These are phyloP conservation scores for Eretmocerus hayati DNA, from an alignment of 2,888 invertebrate species.

Conservation along the genomic window DNA sequence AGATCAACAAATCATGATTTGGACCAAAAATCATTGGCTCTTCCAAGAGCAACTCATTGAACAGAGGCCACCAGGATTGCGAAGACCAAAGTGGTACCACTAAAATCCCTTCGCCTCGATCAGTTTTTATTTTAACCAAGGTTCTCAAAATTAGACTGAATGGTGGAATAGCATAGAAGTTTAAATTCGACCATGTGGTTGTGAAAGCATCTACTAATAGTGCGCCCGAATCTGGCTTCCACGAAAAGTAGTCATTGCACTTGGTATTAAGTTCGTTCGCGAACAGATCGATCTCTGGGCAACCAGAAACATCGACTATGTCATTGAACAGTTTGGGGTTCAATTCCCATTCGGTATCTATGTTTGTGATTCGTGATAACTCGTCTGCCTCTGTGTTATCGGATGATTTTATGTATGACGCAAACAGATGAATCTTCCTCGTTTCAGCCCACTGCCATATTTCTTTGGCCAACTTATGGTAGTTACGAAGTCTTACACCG, in stretches of 20 bases:
- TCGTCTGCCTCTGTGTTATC: slow-evolving; percentile 26
- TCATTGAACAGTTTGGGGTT: slow-evolving; percentile 6
- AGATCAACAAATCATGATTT: no score
- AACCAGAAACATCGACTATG: slow-evolving; percentile 12
- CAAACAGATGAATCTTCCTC: slow-evolving; percentile 22
- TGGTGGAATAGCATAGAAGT: slow-evolving; percentile 18
- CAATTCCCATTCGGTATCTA: slow-evolving; percentile 24
- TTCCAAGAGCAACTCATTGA: no score
- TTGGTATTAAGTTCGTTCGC: slow-evolving; percentile 19
- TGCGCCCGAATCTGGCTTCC: slow-evolving; percentile 13
- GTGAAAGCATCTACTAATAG: slow-evolving; percentile 19
- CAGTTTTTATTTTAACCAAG: slow-evolving; percentile 13
- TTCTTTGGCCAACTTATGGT: slow-evolving; percentile 8
- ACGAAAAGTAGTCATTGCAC: slow-evolving; percentile 10
- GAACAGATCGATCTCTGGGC: slow-evolving; percentile 19
- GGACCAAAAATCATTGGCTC: no score
- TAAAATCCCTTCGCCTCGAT: no score
- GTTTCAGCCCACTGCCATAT: slow-evolving; percentile 21
- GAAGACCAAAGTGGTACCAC: no score
- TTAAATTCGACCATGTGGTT: slow-evolving; percentile 9
- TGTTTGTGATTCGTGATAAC: slow-evolving; percentile 24
- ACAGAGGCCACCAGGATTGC: no score
- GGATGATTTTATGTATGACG: slow-evolving; percentile 23
- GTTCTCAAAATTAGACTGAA: slow-evolving; percentile 8
- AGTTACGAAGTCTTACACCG: slow-evolving; percentile 16